Conservation (phyloP, 2,888 invertebrate genomes). For the Diadegma fenestrale region DNA sequence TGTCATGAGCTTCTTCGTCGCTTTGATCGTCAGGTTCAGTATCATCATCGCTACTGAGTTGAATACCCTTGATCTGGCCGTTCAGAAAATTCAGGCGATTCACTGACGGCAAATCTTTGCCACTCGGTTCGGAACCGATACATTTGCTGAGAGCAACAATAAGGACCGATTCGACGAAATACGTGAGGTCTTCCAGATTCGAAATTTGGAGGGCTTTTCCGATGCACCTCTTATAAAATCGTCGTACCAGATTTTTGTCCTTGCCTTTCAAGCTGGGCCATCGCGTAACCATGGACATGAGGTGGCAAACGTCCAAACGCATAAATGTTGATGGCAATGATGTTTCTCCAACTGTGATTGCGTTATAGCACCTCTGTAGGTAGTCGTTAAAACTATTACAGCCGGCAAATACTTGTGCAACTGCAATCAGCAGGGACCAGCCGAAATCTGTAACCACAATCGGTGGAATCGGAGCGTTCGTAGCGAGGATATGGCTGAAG, state of each 20-base stretch:
- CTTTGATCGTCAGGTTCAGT: not conserved
- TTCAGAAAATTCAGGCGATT: constrained; percentile 36
- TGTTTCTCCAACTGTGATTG: not conserved
- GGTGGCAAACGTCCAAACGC: constrained; percentile 34
- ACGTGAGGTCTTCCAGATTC: constrained; percentile 1
- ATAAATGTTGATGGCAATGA: constrained; percentile 46
- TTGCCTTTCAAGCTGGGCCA: not conserved
- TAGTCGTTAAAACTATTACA: constrained; percentile 45
- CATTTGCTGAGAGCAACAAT: constrained; percentile 32
- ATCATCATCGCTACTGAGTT: not conserved
- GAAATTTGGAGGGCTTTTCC: constrained; percentile 46
- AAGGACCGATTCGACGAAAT: constrained; percentile 19
- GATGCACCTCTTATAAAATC: constrained; percentile 33
- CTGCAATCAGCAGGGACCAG: constrained; percentile 52
- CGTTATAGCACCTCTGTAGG: constrained; percentile 42
- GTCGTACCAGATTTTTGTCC: constrained; percentile 5
- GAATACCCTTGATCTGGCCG: constrained; percentile 30
- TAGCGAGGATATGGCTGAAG: constrained; percentile 38
- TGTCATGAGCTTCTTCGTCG: not conserved
- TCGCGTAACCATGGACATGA: constrained; percentile 5
- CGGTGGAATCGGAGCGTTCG: constrained; percentile 28
- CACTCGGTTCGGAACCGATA: constrained; percentile 4
- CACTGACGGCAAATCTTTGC: constrained; percentile 11
- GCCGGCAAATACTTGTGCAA: constrained; percentile 45
- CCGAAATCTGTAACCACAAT: constrained; percentile 59